Conservation (phyloP, 2,888 invertebrate species). For the Pollenia amentaria region DNA sequence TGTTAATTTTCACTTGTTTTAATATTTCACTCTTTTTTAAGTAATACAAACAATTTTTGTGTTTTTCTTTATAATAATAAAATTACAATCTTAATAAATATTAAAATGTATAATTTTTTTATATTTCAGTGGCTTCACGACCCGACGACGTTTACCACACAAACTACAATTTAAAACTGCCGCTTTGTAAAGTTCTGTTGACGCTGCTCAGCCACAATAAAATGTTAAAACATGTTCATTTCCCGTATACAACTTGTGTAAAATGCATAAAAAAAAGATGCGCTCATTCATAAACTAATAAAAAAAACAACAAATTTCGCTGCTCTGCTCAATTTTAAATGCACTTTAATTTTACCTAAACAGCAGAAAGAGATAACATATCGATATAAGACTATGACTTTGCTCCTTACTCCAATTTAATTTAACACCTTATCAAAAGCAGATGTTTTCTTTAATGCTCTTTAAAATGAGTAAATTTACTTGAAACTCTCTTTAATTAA, state of each 20-base stretch:
- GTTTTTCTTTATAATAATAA: constrained; percentile 27
- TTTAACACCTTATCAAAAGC: constrained; percentile 30
- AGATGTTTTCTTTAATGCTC: constrained; percentile 63
- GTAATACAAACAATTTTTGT: neutral
- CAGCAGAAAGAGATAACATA: neutral
- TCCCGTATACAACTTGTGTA: constrained; percentile 15
- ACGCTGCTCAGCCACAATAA: constrained; percentile 73
- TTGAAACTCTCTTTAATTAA: constrained; percentile 7
- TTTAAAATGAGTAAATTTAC: constrained; percentile 24
- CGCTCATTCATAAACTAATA: constrained; percentile 70
- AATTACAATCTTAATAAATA: constrained; percentile 38
- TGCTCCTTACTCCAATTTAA: constrained; percentile 6
- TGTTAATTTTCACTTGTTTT: constrained; percentile 58
- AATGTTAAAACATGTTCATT: constrained; percentile 70
- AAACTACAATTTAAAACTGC: constrained; percentile 82
- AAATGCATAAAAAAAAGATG: constrained; percentile 68
- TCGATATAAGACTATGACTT: constrained; percentile 22
- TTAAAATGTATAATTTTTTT: neutral
- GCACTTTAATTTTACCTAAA: constrained; percentile 31
- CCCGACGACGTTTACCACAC: constrained; percentile 82
- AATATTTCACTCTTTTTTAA: neutral
- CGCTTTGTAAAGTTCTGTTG: constrained; percentile 73
- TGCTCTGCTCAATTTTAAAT: constrained; percentile 48
- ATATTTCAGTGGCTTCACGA: constrained; percentile 76
- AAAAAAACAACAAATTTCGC: constrained; percentile 24